Percentiles rank a stretch among this genome's conserved stretches.
These are phyloP conservation scores for Neodontobutis hainanensis DNA, from an alignment of 2,113 vertebrate species.

Conservation along the genomic window DNA sequence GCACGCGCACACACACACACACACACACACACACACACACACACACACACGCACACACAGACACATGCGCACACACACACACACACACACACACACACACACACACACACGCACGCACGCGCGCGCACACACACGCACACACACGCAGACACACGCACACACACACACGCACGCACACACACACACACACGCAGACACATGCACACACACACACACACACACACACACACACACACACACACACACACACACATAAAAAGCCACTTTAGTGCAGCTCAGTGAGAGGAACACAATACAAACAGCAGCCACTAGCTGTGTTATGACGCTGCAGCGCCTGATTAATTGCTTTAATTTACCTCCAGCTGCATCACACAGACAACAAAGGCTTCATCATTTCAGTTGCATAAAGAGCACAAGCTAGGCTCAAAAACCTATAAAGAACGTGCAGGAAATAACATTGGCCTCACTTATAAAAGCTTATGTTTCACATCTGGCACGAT, in stretches of 20 bases:
- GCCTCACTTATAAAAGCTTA: conserved; percentile 11
- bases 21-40: no score
- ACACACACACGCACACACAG: no score
- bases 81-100: no score
- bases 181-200: background rate
- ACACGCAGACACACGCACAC: conserved; percentile 12
- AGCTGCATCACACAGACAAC: conserved; percentile 39
- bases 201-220: conserved; percentile 5
- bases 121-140: conserved; percentile 6
- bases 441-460: background rate
- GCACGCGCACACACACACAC: no score
- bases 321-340: conserved; percentile 39
- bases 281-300: conserved; percentile 29
- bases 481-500: background rate
- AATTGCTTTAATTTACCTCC: conserved; percentile 63
- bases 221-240: conserved; percentile 12
- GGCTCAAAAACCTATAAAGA: background rate
- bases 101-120: conserved; percentile 15
- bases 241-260: background rate
- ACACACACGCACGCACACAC: background rate
- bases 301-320: conserved; percentile 34
- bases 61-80: no score
- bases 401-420: conserved; percentile 15
- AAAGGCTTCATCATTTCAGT: conserved; percentile 26
- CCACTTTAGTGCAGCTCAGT: conserved; percentile 15